Conservation (phyloP, 2,888 invertebrate genomes). For the Hydrotaea diabolus region DNA sequence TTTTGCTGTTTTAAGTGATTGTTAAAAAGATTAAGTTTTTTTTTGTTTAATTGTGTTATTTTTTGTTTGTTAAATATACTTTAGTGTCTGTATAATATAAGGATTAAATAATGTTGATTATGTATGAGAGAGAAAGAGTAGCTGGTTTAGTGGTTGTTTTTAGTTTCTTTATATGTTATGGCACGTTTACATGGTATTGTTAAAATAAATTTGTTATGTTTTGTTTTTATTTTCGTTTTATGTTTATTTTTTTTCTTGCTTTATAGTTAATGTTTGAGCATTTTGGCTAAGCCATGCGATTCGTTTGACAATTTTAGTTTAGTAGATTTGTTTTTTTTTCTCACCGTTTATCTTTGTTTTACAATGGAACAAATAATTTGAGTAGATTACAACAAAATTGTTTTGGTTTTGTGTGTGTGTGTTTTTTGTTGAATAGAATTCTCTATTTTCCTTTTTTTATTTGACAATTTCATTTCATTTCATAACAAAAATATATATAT, state of each 20-base stretch:
- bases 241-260: conserved; percentile 30
- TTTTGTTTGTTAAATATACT: background rate
- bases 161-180: background rate
- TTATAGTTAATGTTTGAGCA: no score
- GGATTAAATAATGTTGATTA: conserved; percentile 14
- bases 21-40: no score
- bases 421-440: conserved; percentile 53
- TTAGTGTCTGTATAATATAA: background rate
- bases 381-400: conserved; percentile 36
- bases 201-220: conserved; percentile 8
- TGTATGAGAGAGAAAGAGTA: conserved; percentile 11
- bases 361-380: conserved; percentile 51
- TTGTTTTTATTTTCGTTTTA: background rate
- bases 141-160: background rate
- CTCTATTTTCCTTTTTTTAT: conserved; percentile 66
- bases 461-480: conserved; percentile 63
- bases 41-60: background rate
- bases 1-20: no score
- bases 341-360: conserved; percentile 67
- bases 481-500: conserved; percentile 66
- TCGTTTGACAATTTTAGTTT: conserved; percentile 38
- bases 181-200: background rate
- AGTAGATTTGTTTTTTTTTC: conserved; percentile 54
- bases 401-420: conserved; percentile 59
- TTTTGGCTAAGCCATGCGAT: conserved; percentile 65